Evolutionary conservation across 1,140 invertebrate species (phyloP), one percentile per base, ranked within the genome.

Genomic region (Cotesia typhae): DNA sequence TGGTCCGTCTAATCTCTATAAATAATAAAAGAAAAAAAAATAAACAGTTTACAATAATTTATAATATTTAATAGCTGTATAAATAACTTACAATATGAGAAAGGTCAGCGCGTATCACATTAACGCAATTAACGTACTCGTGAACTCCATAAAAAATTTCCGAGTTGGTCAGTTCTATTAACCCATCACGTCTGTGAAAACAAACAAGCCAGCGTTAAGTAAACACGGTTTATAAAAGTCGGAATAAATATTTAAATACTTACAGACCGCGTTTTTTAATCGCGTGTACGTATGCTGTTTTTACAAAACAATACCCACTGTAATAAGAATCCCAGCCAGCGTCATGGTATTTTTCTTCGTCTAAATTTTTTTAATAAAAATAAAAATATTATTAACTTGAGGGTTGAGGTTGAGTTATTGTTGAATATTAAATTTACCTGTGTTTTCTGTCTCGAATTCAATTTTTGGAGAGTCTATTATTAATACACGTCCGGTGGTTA

Each of bases 321-420:
- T 90, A 91, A 81, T 89, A 94, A 0, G 93, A 90, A 85, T 95
- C 94, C 89, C 90, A 94, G 0, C 92, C 92, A 12, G 94, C 93
- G 79, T 93, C 89, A 78, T 95, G 94, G 75, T 89, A 91, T 10
- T 80, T 76, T 80, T 83, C 14, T 79, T 85, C 52, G 78, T 76
- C 77, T 87, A 76, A 78, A 76, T 28, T 28, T 28, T 28, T 28
- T 28, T 28, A 28, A 28, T 41, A 74, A 59, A 74, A 55, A 55
- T 73, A 37, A 74, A 73, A 47, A 38, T n/a, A 10, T 67, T 20
- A 47, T 28, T 14, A 36, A 36, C 7, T 47, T 3, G 10, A 28
- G 52, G n/a, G 52, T 63, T 59, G 37, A 61, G n/a, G 2, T 61
- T 47, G 5, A 47, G n/a, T 36, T 68, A 4, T 35, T 47, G 14